These are phyloP conservation scores for Sorex maritimensis DNA, from an alignment of 2,797 vertebrate genomes.

Conservation along the genomic window DNA sequence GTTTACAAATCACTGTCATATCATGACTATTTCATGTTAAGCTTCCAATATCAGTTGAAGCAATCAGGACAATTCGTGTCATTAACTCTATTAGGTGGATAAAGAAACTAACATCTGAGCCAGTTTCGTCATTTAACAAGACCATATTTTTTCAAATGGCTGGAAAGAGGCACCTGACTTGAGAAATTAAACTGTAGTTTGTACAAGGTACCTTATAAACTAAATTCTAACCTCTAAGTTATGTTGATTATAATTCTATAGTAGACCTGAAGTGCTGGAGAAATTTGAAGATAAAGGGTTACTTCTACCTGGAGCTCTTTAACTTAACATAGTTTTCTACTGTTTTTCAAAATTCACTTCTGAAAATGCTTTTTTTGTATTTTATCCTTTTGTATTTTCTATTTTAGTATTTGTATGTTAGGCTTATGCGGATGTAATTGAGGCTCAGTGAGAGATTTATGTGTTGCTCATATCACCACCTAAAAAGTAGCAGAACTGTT, in stretches of 20 bases:
- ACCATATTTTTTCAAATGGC: not conserved
- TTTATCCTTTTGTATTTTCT: not conserved
- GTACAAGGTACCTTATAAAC: not conserved
- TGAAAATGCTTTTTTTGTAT: conserved; percentile 1
- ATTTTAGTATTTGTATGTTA: not conserved
- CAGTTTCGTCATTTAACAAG: conserved; percentile 20
- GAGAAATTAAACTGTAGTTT: not conserved
- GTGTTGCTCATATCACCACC: not conserved
- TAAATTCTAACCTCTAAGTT: conserved; percentile 5
- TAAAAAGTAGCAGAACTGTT: not conserved
- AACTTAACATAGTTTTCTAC: not conserved
- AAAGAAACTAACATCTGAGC: conserved; percentile 33
- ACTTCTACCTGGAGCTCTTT: not conserved
- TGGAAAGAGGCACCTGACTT: not conserved
- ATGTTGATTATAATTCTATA: conserved; percentile 33
- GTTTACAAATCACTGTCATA: conserved; percentile 75
- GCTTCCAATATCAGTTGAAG: conserved; percentile 39
- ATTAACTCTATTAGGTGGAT: conserved; percentile 59
- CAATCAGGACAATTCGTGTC: conserved; percentile 31
- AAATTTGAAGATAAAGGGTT: not conserved
- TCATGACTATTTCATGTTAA: conserved; percentile 70
- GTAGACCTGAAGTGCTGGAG: conserved; percentile 11
- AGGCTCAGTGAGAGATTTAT: conserved; percentile 40
- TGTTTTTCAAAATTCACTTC: conserved; percentile 13
- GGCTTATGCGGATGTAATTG: not conserved